Evolutionary conservation across 2,888 invertebrate genomes (phyloP), one percentile per base, ranked within the genome.

Genomic region (Netelia inedita): DNA sequence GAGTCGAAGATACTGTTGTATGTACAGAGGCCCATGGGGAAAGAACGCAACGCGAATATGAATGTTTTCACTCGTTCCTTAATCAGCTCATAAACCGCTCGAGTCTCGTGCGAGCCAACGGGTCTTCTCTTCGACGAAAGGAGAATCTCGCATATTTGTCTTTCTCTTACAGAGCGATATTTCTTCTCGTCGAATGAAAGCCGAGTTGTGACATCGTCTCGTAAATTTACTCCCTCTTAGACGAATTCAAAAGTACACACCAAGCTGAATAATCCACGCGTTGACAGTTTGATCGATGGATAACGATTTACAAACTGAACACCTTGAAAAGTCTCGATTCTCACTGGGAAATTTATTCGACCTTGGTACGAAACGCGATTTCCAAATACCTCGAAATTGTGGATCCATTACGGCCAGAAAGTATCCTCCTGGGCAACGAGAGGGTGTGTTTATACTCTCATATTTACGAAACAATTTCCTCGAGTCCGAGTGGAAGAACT

Each of bases 61-160:
- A 55, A 85, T 74, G 55, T 79, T 78, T 79, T 79, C 76, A 81
- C 79, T 85, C 79, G 55, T 53, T 87, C 73, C 79, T 76, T 86
- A 87, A 87, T 86, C 86, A 86, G 82, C 79, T 74, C 16, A 74
- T 86, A 78, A 66, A 16, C 68, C 55, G 21, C 1, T 1, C 23
- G 57, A 19, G 21, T 68, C 53, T 46, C 14, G 14, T 14, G n/a
- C 14, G 16, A 9, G 19, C 41, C 21, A 0, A 11, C 21, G 68
- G n/a, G 8, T 11, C 5, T 43, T 8, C 59, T 72, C 46, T 63
- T 69, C 35, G 63, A 50, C 35, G 73, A 63, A 69, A 71, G 69
- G 43, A 68, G 21, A 43, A 5, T 74, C 23, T 63, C 11, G 35
- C 21, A 16, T 10, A 66, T 35, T 79, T 73, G 43, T 68, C 66